Evolutionary conservation across 2,797 vertebrate genomes (phyloP).

Genomic region (Premnoplex brunnescens): DNA sequence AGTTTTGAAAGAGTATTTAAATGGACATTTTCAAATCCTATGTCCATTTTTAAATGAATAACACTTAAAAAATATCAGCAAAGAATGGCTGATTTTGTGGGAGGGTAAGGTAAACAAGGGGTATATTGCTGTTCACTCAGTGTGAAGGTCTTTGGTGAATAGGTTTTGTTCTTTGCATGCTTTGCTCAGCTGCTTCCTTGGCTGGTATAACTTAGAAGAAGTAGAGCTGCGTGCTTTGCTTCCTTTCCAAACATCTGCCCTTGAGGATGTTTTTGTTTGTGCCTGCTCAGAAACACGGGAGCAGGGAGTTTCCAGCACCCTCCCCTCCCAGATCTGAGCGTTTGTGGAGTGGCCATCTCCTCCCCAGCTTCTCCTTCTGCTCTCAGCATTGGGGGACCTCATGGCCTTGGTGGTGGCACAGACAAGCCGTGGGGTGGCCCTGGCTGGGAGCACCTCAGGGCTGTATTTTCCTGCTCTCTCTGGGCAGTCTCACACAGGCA

Average conservation of each 20-base stretch:
- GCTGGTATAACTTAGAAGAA: background rate
- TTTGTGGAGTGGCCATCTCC: fast-evolving
- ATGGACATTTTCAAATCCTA: background rate
- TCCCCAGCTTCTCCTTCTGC: background rate
- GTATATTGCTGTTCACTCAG: fast-evolving
- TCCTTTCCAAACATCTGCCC: constrained; percentile 15
- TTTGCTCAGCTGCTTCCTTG: background rate
- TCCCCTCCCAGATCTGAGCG: fast-evolving
- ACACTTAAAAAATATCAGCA: background rate
- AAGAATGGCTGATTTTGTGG: background rate
- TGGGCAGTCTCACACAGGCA: background rate
- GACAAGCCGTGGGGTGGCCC: background rate
- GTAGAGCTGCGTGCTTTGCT: background rate
- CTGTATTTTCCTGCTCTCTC: background rate
- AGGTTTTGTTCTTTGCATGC: background rate
- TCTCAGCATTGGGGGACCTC: fast-evolving
- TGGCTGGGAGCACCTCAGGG: background rate
- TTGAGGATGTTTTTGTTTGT: background rate
- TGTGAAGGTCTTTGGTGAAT: background rate
- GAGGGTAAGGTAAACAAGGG: background rate
- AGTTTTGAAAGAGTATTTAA: background rate
- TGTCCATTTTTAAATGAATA: background rate
- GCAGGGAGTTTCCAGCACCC: background rate
- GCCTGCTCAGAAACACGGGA: background rate
- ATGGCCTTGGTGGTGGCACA: fast-evolving